These are phyloP conservation scores for Toxonevra muliebris DNA, from an alignment of 2,888 invertebrate genomes.

Conservation along the genomic window DNA sequence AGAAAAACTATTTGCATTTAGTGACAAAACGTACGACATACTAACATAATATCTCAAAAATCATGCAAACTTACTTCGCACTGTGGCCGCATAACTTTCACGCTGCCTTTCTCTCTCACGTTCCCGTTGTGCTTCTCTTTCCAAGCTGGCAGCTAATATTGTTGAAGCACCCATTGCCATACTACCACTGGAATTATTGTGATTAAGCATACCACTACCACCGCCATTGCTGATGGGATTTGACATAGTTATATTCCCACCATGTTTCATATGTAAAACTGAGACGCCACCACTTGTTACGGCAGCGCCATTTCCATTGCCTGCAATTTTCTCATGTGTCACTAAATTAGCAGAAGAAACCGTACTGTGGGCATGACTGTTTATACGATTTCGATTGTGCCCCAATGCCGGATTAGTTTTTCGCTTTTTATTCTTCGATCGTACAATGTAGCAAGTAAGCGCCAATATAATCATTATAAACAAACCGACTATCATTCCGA, in stretches of 20 bases:
- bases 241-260: slow-evolving; percentile 57
- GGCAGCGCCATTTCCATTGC: slow-evolving; percentile 51
- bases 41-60: slow-evolving; percentile 1
- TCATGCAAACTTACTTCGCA: slow-evolving; percentile 67
- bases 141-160: slow-evolving; percentile 69
- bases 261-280: slow-evolving; percentile 58
- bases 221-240: slow-evolving; percentile 61
- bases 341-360: slow-evolving; percentile 63
- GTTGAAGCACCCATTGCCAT: slow-evolving; percentile 71
- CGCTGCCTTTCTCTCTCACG: slow-evolving; percentile 62
- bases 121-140: slow-evolving; percentile 63
- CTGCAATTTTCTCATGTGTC: slow-evolving; percentile 58
- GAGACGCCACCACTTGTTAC: slow-evolving; percentile 55
- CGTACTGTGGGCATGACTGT: slow-evolving; percentile 61
- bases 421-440: slow-evolving; percentile 66
- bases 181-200: slow-evolving; percentile 66
- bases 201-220: slow-evolving; percentile 40
- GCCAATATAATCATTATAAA: slow-evolving; percentile 79
- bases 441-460: slow-evolving; percentile 81
- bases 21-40: slow-evolving; percentile 11
- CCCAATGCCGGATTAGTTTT: slow-evolving; percentile 55
- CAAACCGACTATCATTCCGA: slow-evolving; percentile 77
- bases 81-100: slow-evolving; percentile 68
- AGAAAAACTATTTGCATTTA: slow-evolving; percentile 43
- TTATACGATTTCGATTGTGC: slow-evolving; percentile 61